A percentile compares a stretch with the other conserved stretches of the same genome.
phyloP scores from a whole-genome alignment of 2,888 invertebrate species.

The Amblyjoppa proteus region DNA sequence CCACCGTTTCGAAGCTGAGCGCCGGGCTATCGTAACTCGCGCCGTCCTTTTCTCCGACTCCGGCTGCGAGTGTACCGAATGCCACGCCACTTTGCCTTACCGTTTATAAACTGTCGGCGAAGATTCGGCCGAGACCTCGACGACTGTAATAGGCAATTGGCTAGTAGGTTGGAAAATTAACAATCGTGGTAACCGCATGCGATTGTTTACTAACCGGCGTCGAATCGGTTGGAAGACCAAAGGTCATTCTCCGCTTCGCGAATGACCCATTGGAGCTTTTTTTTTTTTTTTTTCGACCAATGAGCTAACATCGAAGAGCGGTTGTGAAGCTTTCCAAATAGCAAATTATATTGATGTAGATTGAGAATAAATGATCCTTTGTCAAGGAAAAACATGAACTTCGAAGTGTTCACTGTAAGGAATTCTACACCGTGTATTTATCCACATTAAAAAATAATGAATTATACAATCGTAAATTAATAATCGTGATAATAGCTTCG shows the following conservation, averaged over 20 bases:
- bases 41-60: slow-evolving; percentile 13
- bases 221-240: neutral
- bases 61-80: neutral
- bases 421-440: neutral
- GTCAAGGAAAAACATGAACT: neutral
- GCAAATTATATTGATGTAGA: neutral
- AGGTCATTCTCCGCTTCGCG: neutral
- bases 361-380: neutral
- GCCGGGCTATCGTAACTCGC: slow-evolving; percentile 57
- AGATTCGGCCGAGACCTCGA: neutral
- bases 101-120: neutral
- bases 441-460: too few species aligned
- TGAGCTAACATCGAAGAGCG: neutral
- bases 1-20: slow-evolving; percentile 62
- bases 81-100: slow-evolving; percentile 29
- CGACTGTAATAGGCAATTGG: neutral
- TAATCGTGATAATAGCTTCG: neutral
- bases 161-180: neutral
- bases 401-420: neutral
- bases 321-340: neutral
- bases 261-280: neutral
- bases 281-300: neutral
- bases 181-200: neutral
- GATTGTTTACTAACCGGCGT: neutral
- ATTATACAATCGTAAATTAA: neutral